Evolutionary conservation across 2,113 vertebrate genomes (phyloP).

Genomic region (Ibidorhyncha struthersii): DNA sequence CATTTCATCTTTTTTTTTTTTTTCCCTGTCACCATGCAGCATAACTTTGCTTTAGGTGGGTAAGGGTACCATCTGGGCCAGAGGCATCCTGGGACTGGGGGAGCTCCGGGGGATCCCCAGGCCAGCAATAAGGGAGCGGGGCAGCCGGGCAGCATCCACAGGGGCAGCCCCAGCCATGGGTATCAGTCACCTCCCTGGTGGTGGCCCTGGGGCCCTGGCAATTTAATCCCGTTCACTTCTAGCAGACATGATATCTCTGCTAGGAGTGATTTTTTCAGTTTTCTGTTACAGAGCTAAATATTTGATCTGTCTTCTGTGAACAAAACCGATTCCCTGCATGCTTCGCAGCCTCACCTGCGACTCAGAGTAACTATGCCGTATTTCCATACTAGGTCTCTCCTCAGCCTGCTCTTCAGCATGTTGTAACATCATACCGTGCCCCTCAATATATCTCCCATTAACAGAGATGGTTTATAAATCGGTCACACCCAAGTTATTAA

Average conservation of each 20-base stretch:
- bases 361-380: not conserved
- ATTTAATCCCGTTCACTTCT: too few species aligned
- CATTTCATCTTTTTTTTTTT: not conserved
- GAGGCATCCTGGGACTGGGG: not conserved
- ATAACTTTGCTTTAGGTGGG: not conserved
- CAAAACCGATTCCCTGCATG: not conserved
- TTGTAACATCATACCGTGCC: not conserved
- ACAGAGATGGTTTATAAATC: not conserved
- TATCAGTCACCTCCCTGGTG: not conserved
- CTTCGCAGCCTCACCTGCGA: not conserved
- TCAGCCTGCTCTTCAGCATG: not conserved
- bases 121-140: not conserved
- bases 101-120: accelerated
- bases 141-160: accelerated
- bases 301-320: not conserved
- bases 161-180: not conserved
- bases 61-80: accelerated
- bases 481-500: not conserved
- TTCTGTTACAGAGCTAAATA: not conserved
- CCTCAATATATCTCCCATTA: not conserved
- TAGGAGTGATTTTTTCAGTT: not conserved
- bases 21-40: not conserved
- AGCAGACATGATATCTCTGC: not conserved
- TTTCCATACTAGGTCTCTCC: not conserved
- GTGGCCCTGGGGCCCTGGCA: accelerated